Conservation (phyloP, 2,888 invertebrate species). For the Apotomis turbidana region DNA sequence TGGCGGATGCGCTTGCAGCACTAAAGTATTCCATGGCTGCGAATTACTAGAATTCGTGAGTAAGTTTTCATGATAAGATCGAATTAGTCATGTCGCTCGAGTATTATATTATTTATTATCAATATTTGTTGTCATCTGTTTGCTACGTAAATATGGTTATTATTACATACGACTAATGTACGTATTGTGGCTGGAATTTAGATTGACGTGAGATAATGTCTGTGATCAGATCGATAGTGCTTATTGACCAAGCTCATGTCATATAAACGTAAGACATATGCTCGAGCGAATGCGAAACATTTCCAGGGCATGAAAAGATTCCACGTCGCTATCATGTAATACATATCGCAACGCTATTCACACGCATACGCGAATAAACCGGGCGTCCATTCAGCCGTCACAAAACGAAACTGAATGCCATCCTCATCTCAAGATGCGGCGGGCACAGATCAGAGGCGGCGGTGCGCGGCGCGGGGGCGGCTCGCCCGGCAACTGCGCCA, state of each 20-base stretch:
- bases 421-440: constrained; percentile 73
- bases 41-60: constrained; percentile 16
- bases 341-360: constrained; percentile 55
- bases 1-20: constrained; percentile 23
- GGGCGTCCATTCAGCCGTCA: constrained; percentile 71
- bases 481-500: constrained; percentile 74
- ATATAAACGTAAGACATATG: constrained; percentile 13
- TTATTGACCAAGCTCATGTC: constrained; percentile 32
- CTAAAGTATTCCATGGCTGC: constrained; percentile 31
- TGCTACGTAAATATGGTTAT: constrained; percentile 12
- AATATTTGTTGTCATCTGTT: constrained; percentile 13
- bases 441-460: constrained; percentile 61
- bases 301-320: constrained; percentile 42
- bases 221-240: constrained; percentile 46
- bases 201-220: constrained; percentile 37
- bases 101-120: constrained; percentile 8
- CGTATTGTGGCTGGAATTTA: constrained; percentile 7
- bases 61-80: constrained; percentile 4
- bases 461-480: constrained; percentile 53
- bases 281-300: constrained; percentile 36
- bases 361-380: constrained; percentile 60
- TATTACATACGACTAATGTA: not conserved
- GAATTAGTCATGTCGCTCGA: constrained; percentile 14
- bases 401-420: constrained; percentile 72
- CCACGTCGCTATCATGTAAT: constrained; percentile 40